These are phyloP conservation scores for Gavialis gangeticus DNA, from an alignment of 2,113 vertebrate species.

Conservation along the genomic window DNA sequence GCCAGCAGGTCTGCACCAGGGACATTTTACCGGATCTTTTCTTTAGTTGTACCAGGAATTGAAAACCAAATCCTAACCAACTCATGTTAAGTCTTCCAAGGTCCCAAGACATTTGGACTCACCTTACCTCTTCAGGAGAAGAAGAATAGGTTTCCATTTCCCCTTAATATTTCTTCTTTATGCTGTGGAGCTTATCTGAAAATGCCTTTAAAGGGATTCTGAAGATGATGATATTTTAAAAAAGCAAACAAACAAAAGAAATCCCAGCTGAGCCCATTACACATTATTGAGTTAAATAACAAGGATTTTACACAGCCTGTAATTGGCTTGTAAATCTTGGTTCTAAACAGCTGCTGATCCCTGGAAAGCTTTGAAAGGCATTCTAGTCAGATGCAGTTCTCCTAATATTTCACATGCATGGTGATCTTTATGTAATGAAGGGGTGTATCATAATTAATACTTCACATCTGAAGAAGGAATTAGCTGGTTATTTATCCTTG, in stretches of 20 bases:
- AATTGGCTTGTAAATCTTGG: slow-evolving; percentile 43
- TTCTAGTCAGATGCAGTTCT: neutral
- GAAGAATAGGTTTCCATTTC: neutral
- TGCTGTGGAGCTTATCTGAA: neutral
- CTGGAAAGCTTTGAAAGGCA: slow-evolving; percentile 15
- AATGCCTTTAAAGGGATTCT: slow-evolving; percentile 24
- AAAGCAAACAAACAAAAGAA: neutral
- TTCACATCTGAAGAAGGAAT: slow-evolving; percentile 27
- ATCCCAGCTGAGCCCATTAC: slow-evolving; percentile 48
- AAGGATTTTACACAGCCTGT: slow-evolving; percentile 17
- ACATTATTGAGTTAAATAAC: slow-evolving; percentile 3
- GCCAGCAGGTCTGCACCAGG: neutral
- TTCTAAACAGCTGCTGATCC: slow-evolving; percentile 53
- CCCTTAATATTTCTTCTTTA: neutral
- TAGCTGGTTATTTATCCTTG: slow-evolving; percentile 54
- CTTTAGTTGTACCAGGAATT: fast-evolving
- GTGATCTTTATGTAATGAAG: neutral
- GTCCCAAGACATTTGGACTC: neutral
- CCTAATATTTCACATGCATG: neutral
- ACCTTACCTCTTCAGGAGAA: fast-evolving
- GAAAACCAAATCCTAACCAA: neutral
- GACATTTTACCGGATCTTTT: neutral
- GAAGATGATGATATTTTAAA: neutral
- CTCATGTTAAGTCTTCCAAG: neutral
- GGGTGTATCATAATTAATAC: neutral